phyloP scores from a whole-genome alignment of 2,888 invertebrate genomes.

The Oscheius sp. region DNA sequence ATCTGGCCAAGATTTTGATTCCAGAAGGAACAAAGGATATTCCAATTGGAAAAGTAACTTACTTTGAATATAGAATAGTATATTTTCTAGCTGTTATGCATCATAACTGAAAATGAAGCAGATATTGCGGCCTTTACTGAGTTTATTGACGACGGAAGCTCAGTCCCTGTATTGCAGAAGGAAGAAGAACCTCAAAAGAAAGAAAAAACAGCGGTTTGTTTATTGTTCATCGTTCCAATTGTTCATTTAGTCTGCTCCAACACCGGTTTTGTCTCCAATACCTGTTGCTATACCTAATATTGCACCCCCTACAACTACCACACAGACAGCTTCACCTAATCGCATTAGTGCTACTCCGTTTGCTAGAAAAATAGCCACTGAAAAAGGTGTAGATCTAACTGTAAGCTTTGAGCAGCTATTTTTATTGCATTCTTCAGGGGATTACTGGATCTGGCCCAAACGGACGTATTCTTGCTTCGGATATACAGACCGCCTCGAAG shows the following conservation, averaged over 20 bases:
- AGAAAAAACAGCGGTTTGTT: neutral
- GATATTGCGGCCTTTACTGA: slow-evolving; percentile 91
- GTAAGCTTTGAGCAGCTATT: slow-evolving; percentile 70
- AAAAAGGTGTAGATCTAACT: slow-evolving; percentile 78
- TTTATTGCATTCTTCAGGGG: slow-evolving; percentile 31
- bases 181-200: neutral
- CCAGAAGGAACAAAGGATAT: slow-evolving; percentile 90
- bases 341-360: slow-evolving; percentile 90
- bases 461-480: slow-evolving; percentile 67
- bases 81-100: slow-evolving; percentile 83
- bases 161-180: no score
- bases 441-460: slow-evolving; percentile 73
- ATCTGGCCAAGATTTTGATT: slow-evolving; percentile 89
- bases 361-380: slow-evolving; percentile 86
- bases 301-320: slow-evolving; percentile 21
- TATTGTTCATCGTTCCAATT: neutral
- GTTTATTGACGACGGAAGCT: slow-evolving; percentile 72
- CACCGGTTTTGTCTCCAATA: no score
- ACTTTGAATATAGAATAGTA: neutral
- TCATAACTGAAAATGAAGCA: slow-evolving; percentile 86
- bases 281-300: neutral
- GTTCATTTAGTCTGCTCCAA: no score
- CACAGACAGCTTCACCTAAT: slow-evolving; percentile 72
- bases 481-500: slow-evolving; percentile 72
- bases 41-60: slow-evolving; percentile 83